phyloP scores from a whole-genome alignment of 2,113 vertebrate genomes.

The Anhinga rufa region DNA sequence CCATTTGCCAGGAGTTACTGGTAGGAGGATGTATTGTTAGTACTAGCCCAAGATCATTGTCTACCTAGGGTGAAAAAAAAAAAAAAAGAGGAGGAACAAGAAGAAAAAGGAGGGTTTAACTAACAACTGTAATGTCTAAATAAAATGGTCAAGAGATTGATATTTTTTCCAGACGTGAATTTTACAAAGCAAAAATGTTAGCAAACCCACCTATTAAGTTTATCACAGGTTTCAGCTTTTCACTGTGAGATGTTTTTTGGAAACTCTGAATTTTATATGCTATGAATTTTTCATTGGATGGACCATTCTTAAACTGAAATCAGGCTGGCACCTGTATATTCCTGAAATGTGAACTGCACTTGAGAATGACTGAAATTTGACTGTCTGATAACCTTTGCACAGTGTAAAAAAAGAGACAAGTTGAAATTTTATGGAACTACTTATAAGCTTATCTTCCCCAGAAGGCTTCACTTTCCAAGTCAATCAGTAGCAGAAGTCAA shows the following conservation, averaged over 20 bases:
- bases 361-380: constrained; percentile 16
- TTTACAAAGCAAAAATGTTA: not conserved
- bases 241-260: not conserved
- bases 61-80: not conserved
- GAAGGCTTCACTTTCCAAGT: constrained; percentile 32
- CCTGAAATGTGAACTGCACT: not conserved
- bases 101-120: not conserved
- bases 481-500: constrained; percentile 44
- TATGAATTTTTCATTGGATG: not conserved
- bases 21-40: not conserved
- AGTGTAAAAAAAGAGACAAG: constrained; percentile 12
- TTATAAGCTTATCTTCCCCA: constrained; percentile 34
- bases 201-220: not conserved
- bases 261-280: not conserved
- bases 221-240: not conserved
- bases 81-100: not conserved
- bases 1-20: not conserved
- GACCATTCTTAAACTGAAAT: not conserved
- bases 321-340: not conserved
- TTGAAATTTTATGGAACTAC: constrained; percentile 7
- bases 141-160: not conserved
- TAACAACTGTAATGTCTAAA: not conserved
- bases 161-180: not conserved
- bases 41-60: not conserved
- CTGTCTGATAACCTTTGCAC: constrained; percentile 26